These are phyloP conservation scores for Tineola bisselliella DNA, from an alignment of 2,888 invertebrate species.

Conservation along the genomic window DNA sequence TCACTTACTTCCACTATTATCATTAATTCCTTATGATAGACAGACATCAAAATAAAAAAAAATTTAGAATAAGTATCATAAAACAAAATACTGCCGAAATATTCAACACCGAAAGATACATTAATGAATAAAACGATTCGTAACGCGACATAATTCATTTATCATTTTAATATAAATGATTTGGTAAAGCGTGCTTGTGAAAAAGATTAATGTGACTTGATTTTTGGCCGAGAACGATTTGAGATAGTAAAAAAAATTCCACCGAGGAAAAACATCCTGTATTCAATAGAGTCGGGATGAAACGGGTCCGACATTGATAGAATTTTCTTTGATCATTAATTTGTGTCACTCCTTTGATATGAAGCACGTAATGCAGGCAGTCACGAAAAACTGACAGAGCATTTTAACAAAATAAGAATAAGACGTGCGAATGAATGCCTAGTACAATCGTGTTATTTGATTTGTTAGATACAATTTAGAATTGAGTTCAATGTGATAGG, in stretches of 20 bases:
- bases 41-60: too few relatives aligned
- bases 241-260: conserved; percentile 8
- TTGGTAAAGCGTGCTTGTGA: conserved; percentile 13
- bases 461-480: too few relatives aligned
- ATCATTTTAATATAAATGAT: conserved; percentile 13
- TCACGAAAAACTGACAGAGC: not conserved
- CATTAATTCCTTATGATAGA: too few relatives aligned
- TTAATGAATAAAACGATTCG: conserved; percentile 11
- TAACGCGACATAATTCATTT: not conserved
- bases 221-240: conserved; percentile 13
- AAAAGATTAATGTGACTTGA: conserved; percentile 12
- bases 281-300: conserved; percentile 12
- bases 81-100: too few relatives aligned
- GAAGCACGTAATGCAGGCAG: conserved; percentile 6
- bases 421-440: not conserved
- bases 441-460: too few relatives aligned
- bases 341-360: conserved; percentile 5
- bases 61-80: too few relatives aligned
- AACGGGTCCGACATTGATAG: conserved; percentile 14
- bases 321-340: conserved; percentile 11
- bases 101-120: not conserved
- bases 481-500: too few relatives aligned
- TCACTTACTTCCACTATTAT: too few relatives aligned
- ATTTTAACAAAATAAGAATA: not conserved
- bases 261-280: conserved; percentile 10